Evolutionary conservation across 2,113 vertebrate species (phyloP), one percentile per base, ranked within the genome.

Genomic region (Garra rufa): DNA sequence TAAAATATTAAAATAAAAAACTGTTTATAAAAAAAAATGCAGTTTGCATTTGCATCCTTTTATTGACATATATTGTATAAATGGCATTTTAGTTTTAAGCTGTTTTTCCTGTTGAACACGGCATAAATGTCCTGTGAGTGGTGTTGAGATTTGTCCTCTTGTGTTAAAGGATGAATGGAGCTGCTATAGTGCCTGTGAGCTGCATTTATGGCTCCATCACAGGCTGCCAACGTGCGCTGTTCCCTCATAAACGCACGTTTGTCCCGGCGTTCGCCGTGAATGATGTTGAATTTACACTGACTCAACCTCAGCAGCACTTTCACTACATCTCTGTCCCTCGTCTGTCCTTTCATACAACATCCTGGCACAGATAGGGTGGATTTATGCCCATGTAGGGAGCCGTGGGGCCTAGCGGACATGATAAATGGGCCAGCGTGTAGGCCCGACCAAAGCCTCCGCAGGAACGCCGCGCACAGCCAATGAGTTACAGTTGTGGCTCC

Each of bases 361-460:
- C 44, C 26, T 30, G 63, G 59, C 73, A 61, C 26, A 70, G 50
- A 70, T 52, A 82, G 43, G 55, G 30, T 82, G 74, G 26, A 74
- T 87, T 85, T 78, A 82, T 69, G 76, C 30, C 74, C 70, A 44
- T 69, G 63, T 30, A 43, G 50, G 21, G 63, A 82, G 81, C 73
- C 24, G 41, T 59, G 76, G 34, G 55, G 28, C 57, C 63, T 21
- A 52, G 44, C 28, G 19, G 26, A 69, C 48, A 55, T 76, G 79
- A 67, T 74, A 61, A 74, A 74, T 55, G 76, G 15, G 61, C 26
- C 19, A 65, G 46, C 17, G 50, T 76, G 75, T 59, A 59, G 67
- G 67, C 61, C 55, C 44, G 34, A 81, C 43, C 46, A 24, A 76
- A 65, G 65, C 13, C n/a, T 24, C 8, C 34, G 46, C 65, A 57